A percentile compares a stretch with the other conserved stretches of the same genome.
Conservation (phyloP, 2,113 vertebrate species). For the Neolamprologus toae region DNA sequence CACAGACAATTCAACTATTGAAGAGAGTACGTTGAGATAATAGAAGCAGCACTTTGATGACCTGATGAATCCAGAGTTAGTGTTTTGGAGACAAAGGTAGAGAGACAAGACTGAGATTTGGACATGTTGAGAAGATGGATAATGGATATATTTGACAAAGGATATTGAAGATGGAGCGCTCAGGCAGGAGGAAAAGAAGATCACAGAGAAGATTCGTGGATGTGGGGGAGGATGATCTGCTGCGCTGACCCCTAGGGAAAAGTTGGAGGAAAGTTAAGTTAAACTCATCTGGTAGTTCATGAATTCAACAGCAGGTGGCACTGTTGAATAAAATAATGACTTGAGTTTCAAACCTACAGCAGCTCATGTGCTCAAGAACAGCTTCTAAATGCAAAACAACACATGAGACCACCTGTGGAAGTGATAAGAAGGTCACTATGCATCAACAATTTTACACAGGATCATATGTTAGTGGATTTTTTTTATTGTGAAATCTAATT, state of each 20-base stretch:
- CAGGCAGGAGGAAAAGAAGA: not conserved
- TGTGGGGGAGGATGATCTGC: not conserved
- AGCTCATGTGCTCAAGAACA: not conserved
- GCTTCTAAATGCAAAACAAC: not conserved
- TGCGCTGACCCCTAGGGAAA: not conserved
- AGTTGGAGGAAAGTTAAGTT: not conserved
- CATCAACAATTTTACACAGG: not conserved
- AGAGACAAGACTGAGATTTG: not conserved
- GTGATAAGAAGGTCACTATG: not conserved
- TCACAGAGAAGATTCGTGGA: not conserved
- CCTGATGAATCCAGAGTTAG: not conserved
- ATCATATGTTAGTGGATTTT: not conserved
- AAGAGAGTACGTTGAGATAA: not conserved
- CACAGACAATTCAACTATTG: not conserved
- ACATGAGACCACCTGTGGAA: not conserved
- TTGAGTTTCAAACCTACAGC: not conserved
- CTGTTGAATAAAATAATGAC: not conserved
- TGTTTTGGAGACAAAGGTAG: not conserved
- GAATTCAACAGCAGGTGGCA: not conserved
- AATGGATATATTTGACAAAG: not conserved
- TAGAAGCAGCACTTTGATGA: not conserved
- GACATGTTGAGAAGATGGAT: not conserved
- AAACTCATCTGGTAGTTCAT: not conserved
- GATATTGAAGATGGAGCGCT: not conserved
- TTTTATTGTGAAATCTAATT: not conserved